Percentiles rank a stretch among this genome's conserved stretches.
These are phyloP conservation scores for Neolamprologus modestus DNA, from an alignment of 2,113 vertebrate genomes.

Conservation along the genomic window DNA sequence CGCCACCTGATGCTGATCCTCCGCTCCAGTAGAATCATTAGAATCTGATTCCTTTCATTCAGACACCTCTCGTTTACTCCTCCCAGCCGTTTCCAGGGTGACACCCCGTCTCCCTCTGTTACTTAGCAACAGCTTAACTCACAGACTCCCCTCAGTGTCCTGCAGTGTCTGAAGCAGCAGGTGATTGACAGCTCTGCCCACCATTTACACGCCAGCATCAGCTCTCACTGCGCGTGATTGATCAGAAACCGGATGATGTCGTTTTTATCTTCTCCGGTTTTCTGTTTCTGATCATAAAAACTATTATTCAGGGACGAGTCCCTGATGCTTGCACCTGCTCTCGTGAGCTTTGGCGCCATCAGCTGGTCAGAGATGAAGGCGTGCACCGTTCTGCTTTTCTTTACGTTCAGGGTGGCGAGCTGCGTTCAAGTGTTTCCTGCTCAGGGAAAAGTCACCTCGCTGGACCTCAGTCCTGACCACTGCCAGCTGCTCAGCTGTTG, in stretches of 20 bases:
- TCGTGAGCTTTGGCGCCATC: background rate
- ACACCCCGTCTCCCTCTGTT: background rate
- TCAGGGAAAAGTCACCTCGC: slow-evolving; percentile 79
- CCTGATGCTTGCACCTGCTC: background rate
- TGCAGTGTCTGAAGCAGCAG: background rate
- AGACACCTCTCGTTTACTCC: background rate
- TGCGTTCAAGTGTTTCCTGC: slow-evolving; percentile 75
- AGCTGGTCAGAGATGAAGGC: background rate
- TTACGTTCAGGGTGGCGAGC: slow-evolving; percentile 52
- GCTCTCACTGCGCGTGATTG: background rate
- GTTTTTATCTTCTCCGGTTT: fast-evolving
- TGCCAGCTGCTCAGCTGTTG: slow-evolving; percentile 84
- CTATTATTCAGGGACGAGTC: background rate
- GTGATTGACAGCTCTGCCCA: slow-evolving; percentile 3
- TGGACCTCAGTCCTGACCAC: slow-evolving; percentile 78
- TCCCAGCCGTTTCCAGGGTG: background rate
- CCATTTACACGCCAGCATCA: background rate
- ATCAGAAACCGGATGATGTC: background rate
- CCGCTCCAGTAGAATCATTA: background rate
- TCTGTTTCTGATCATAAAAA: background rate
- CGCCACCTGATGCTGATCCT: background rate
- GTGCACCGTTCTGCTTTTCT: background rate
- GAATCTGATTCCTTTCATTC: background rate
- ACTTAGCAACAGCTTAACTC: slow-evolving; percentile 28
- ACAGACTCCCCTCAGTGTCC: background rate